phyloP scores from a whole-genome alignment of 2,113 vertebrate species.

The Zosterops japonicus region DNA sequence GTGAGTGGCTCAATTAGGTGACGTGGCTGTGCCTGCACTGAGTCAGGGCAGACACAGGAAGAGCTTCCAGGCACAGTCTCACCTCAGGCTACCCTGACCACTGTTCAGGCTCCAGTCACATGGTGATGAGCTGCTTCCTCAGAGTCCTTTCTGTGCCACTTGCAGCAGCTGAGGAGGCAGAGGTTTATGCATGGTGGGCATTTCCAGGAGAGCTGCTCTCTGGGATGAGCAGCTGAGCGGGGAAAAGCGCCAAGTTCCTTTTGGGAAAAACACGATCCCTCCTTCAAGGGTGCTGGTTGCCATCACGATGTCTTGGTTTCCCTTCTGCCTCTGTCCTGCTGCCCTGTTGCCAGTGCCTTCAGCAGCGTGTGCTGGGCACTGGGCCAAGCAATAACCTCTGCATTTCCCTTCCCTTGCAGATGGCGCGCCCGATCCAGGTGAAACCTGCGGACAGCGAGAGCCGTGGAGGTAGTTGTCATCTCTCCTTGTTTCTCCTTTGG shows the following conservation, averaged over 20 bases:
- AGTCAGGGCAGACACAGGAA: neutral
- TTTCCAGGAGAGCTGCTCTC: neutral
- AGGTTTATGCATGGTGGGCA: neutral
- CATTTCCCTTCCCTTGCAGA: conserved; percentile 68
- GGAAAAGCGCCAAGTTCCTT: neutral
- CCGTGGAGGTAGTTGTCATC: conserved; percentile 90
- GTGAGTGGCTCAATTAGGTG: neutral
- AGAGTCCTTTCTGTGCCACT: neutral
- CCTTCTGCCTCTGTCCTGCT: neutral
- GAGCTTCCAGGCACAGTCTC: neutral
- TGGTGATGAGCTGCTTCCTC: neutral
- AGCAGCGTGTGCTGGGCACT: neutral
- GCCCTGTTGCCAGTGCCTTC: neutral
- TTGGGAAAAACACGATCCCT: neutral
- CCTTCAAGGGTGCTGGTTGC: neutral
- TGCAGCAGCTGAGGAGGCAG: neutral
- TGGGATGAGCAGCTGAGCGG: neutral
- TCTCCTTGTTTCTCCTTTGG: conserved; percentile 55
- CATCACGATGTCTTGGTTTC: neutral
- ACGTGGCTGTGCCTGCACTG: neutral
- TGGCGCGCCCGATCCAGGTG: conserved; percentile 84
- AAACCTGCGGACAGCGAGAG: conserved; percentile 96
- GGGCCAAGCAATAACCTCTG: conserved; percentile 18
- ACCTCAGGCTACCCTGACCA: neutral
- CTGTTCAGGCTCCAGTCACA: neutral